phyloP scores from a whole-genome alignment of 2,888 invertebrate species.

The Rhorus exstirpatorius region DNA sequence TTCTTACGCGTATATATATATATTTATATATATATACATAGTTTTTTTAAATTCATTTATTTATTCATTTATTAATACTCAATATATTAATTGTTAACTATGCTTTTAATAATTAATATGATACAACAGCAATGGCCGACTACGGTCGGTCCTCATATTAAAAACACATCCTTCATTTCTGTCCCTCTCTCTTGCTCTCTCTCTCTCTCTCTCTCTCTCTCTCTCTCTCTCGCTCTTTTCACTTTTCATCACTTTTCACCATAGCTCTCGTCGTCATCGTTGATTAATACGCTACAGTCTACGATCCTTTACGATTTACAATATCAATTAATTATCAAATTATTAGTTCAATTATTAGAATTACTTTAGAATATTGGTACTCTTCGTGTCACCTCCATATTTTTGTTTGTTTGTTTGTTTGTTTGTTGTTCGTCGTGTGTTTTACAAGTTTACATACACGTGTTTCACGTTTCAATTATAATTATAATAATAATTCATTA shows the following conservation, averaged over 20 bases:
- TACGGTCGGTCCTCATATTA: conserved; percentile 76
- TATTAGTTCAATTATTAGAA: conserved; percentile 85
- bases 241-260: conserved; percentile 67
- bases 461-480: conserved; percentile 57
- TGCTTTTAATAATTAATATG: conserved; percentile 79
- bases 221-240: no score
- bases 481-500: conserved; percentile 51
- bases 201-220: no score
- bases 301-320: conserved; percentile 84
- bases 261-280: conserved; percentile 75
- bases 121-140: conserved; percentile 82
- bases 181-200: no score
- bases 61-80: conserved; percentile 66
- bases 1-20: conserved; percentile 68
- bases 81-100: conserved; percentile 68
- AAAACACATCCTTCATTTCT: conserved; percentile 75
- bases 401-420: conserved; percentile 38
- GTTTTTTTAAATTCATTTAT: conserved; percentile 69
- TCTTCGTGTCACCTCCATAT: conserved; percentile 82
- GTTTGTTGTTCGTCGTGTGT: conserved; percentile 49
- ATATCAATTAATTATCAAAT: conserved; percentile 86
- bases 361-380: conserved; percentile 86
- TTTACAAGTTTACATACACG: conserved; percentile 60
- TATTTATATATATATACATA: no score
- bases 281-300: conserved; percentile 84